Evolutionary conservation across 2,113 vertebrate species (phyloP), one percentile per base, ranked within the genome.

Genomic region (Ardeotis arabs): DNA sequence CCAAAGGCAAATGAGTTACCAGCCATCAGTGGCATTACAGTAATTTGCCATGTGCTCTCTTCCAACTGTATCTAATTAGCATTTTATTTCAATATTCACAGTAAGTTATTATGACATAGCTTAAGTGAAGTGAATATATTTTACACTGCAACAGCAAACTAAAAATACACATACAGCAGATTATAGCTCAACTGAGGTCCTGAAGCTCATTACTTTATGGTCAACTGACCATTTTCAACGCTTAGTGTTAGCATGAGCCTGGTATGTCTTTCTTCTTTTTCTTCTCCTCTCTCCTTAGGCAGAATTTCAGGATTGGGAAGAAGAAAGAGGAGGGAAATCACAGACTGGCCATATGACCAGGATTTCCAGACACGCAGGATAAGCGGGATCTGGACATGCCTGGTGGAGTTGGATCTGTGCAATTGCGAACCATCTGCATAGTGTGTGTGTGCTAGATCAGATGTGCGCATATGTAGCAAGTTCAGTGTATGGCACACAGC

Each of bases 51-150:
- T 91, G 73, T 95, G 91, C 77, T 95, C 18, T 92, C 84, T 87
- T 94, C 87, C 80, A 95, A 91, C 84, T 89, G 80, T 64, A 96
- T 75, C 80, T 84, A 95, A 94, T 95, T 95, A 94, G 84, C 91
- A 96, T 96, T 96, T 87, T 87, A 91, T 95, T 97, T 95, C 93
- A 82, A 86, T 95, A 95, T 75, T 96, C 93, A 78, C 60, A 91
- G 69, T 84, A 92, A 96, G 49, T 84, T 95, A 95, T 84, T 87
- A 89, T 79, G 84, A 91, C 69, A 93, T 31, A 93, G 74, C 69
- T 91, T 79, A 95, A 93, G 74, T 87, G 64, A 91, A 96, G 81
- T 87, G 89, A 94, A 79, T 94, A 82, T 31, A 82, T 90, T 90
- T 92, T 55, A 92, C 39, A 58, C 45, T 4, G 35, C 70, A 89